Percentiles rank a stretch among this genome's conserved stretches.
Conservation (phyloP, 2,797 vertebrate genomes). For the Parotocinclus haroldoi region DNA sequence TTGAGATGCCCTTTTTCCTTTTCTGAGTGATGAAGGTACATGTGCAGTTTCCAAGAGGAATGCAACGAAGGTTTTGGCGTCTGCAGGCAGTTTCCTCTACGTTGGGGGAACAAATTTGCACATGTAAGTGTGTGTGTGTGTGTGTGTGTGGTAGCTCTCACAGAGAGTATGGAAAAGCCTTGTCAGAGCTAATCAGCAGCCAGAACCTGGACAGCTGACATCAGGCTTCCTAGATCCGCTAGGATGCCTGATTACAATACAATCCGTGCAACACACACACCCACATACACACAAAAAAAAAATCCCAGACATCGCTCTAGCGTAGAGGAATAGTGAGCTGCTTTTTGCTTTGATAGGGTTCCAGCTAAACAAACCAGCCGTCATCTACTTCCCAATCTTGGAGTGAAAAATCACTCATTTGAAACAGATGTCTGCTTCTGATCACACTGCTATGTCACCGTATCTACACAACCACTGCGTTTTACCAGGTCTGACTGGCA, state of each 20-base stretch:
- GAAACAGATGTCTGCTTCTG: conserved; percentile 30
- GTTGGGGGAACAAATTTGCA: not conserved
- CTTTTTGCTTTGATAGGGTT: conserved; percentile 29
- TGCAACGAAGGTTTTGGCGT: conserved; percentile 8
- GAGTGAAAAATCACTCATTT: conserved; percentile 13
- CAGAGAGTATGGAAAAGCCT: conserved; percentile 31
- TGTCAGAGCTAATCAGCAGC: conserved; percentile 44
- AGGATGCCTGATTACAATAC: conserved; percentile 39
- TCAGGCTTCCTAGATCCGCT: conserved; percentile 36
- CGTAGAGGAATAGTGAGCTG: conserved; percentile 33
- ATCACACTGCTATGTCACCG: conserved; percentile 24
- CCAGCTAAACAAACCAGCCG: conserved; percentile 32
- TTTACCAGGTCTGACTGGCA: conserved; percentile 14
- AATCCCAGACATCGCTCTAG: conserved; percentile 16
- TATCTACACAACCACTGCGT: conserved; percentile 25
- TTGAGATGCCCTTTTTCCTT: not conserved
- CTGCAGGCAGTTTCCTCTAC: conserved; percentile 53
- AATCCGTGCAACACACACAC: conserved; percentile 20
- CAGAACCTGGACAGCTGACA: conserved; percentile 36
- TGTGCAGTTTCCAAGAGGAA: conserved; percentile 21
- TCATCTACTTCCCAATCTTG: conserved; percentile 39
- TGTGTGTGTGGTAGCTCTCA: conserved; percentile 14
- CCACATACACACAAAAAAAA: conserved; percentile 14
- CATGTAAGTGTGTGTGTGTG: not conserved
- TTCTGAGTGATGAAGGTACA: not conserved